These are phyloP conservation scores for Tauraco hartlaubi DNA, from an alignment of 2,797 vertebrate genomes.

Conservation along the genomic window DNA sequence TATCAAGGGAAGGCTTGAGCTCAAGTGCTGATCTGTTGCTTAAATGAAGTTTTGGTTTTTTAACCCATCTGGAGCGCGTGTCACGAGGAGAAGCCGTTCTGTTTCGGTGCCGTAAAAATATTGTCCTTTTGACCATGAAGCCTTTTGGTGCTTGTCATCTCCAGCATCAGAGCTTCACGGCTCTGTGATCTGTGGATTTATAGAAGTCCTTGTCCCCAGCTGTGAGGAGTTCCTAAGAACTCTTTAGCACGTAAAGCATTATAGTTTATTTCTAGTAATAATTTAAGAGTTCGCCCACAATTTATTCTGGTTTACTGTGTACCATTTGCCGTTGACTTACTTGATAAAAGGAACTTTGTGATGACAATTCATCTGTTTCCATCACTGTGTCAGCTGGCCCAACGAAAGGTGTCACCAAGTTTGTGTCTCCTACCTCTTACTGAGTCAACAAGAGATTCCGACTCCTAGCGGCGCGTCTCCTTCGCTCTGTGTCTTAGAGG, in stretches of 20 bases:
- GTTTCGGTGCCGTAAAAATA: fast-evolving
- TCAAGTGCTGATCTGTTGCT: neutral
- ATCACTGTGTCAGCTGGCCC: fast-evolving
- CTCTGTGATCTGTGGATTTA: neutral
- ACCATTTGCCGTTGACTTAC: neutral
- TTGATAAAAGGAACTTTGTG: neutral
- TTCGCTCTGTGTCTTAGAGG: neutral
- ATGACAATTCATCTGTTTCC: neutral
- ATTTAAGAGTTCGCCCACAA: neutral
- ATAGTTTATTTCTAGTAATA: neutral
- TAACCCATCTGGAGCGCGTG: neutral
- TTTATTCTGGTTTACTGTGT: neutral
- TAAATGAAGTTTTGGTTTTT: neutral
- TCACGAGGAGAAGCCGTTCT: neutral
- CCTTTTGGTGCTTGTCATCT: neutral
- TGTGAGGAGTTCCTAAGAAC: neutral
- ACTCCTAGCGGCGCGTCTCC: neutral
- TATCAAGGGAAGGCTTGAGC: neutral
- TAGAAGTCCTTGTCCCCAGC: neutral
- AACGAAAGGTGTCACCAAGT: neutral
- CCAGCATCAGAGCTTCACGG: neutral
- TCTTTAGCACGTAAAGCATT: neutral
- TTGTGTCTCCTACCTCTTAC: neutral
- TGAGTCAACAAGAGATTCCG: neutral
- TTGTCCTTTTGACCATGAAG: neutral